A percentile compares a stretch with the other conserved stretches of the same genome.
phyloP scores from a whole-genome alignment of 2,888 invertebrate species.

The Parasteatoda lunata region DNA sequence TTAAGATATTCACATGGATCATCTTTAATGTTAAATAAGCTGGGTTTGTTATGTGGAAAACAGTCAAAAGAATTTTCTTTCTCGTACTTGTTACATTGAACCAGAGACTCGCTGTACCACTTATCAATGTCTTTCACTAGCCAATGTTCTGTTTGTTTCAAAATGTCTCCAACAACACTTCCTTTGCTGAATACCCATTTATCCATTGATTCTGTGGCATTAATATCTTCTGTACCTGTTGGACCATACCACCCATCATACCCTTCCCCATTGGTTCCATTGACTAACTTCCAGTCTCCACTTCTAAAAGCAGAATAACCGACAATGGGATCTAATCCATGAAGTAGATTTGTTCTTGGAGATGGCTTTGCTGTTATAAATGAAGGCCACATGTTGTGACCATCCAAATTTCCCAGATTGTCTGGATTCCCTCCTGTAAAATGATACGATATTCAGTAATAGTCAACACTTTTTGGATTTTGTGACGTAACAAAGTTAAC shows the following conservation, averaged over 20 bases:
- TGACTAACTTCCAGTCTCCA: conserved; percentile 85
- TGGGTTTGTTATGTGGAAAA: background rate
- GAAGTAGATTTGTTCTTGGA: conserved; percentile 81
- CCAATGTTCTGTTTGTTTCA: background rate
- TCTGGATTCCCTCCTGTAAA: conserved; percentile 51
- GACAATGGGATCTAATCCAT: conserved; percentile 85
- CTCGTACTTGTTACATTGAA: background rate
- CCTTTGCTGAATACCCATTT: background rate
- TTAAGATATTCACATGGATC: background rate
- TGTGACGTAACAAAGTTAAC: too few relatives aligned
- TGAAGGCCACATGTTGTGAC: conserved; percentile 84
- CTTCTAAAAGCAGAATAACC: conserved; percentile 82
- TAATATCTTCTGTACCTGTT: conserved; percentile 61
- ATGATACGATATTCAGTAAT: background rate
- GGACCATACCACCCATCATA: conserved; percentile 80
- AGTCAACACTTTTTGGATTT: too few relatives aligned
- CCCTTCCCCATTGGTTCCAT: conserved; percentile 84
- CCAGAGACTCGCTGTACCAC: background rate
- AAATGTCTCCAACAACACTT: background rate
- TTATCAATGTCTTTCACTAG: background rate
- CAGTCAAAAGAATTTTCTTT: background rate
- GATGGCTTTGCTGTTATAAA: conserved; percentile 77
- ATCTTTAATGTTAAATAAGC: background rate
- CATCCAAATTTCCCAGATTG: conserved; percentile 73
- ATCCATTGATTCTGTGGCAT: background rate